Base-by-base conservation (phyloP, 2,888 invertebrate genomes). In the Perdita meconis region DNA sequence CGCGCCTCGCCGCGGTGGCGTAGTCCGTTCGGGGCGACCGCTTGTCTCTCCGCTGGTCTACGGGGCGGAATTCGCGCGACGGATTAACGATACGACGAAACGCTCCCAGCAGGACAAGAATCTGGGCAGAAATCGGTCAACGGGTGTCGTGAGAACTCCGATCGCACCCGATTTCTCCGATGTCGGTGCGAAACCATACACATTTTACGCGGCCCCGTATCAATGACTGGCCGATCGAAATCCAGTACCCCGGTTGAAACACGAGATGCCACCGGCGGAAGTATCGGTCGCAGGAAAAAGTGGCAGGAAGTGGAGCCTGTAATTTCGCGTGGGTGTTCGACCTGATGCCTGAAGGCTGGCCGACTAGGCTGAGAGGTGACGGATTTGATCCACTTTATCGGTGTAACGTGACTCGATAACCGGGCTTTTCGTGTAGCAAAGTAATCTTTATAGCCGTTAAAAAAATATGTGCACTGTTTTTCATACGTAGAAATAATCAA, bases 131-230 rank as follows among this genome's bases (percentile, higher is more conserved):
- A 74, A 84, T 85, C 85, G 74, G 55, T 65, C 64, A 60, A 56
- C 72, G 36, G 47, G 66, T 42, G 63, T 60, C 82, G 84, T 81
- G 82, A 84, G 82, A 83, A 83, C 84, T 60, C n/a, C 53, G 77
- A 68, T 68, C 55, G 51, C 63, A 57, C 47, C n/a, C 53, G 77
- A 77, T 78, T 84, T 76, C 84, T 66, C 73, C 74, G 66, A 50
- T 82, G 83, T 80, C 83, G 74, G 66, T 76, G 78, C 64, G 80
- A 82, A 85, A 83, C 84, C 84, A 51, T 81, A 80, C 59, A 73
- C 60, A 74, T 75, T 83, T 85, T 83, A 60, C 67, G 53, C 55
- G 57, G n/a, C 26, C 36, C 12, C 36, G 66, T 86, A 84, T 84
- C 86, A 53, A 68, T 80, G 69, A 66, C 83, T 53, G 24, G 51